Percentiles rank a stretch among this genome's conserved stretches.
Evolutionary conservation across 2,888 invertebrate genomes (phyloP).

Genomic region (Pyralis farinalis): DNA sequence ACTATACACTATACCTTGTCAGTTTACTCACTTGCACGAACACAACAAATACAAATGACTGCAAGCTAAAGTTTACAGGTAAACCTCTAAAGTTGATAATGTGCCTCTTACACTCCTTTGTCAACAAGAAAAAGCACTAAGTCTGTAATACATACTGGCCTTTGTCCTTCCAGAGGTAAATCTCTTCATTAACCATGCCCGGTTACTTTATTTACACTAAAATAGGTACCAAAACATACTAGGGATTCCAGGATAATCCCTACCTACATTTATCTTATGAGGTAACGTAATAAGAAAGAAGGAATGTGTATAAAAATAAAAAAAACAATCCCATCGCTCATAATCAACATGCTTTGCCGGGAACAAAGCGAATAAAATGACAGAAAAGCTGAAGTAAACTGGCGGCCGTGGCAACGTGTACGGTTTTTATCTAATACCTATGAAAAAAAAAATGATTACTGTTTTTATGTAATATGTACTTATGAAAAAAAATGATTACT

Average conservation of each 20-base stretch:
- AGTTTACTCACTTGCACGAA: too few species aligned
- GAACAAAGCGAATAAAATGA: slow-evolving; percentile 34
- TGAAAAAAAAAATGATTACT: too few species aligned
- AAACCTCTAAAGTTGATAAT: too few species aligned
- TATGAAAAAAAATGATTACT: too few species aligned
- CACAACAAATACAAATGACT: background rate
- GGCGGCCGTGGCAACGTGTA: slow-evolving; percentile 6
- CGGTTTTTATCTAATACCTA: too few species aligned
- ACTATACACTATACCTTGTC: too few species aligned
- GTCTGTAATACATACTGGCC: too few species aligned
- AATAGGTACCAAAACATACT: background rate
- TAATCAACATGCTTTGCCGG: slow-evolving; percentile 24
- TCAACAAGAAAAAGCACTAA: too few species aligned
- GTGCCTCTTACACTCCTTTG: too few species aligned
- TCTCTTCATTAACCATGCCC: background rate
- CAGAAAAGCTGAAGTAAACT: slow-evolving; percentile 23
- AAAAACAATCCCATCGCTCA: slow-evolving; percentile 27
- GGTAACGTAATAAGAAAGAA: slow-evolving; percentile 23
- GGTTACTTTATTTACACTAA: background rate
- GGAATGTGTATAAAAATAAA: slow-evolving; percentile 15
- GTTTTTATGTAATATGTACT: too few species aligned
- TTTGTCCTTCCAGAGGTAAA: background rate
- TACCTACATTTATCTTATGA: slow-evolving; percentile 13
- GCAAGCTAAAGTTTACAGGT: background rate
- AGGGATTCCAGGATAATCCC: slow-evolving; percentile 3